Percentiles rank a stretch among this genome's conserved stretches.
Evolutionary conservation across 2,797 vertebrate genomes (phyloP).

Genomic region (Argyrosomus regius): DNA sequence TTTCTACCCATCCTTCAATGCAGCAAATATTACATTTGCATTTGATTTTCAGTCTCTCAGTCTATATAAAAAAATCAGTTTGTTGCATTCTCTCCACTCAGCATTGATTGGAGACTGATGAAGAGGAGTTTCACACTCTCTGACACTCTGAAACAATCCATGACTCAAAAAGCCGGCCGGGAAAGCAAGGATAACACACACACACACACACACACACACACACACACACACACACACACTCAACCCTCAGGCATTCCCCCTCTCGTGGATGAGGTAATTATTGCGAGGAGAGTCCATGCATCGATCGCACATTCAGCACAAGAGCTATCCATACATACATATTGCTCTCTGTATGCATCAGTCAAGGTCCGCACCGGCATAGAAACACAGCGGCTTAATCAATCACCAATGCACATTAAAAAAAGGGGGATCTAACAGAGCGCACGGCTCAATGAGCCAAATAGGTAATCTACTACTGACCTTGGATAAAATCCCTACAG

Average conservation of each 20-base stretch:
- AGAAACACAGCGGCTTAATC: constrained; percentile 76
- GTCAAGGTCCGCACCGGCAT: constrained; percentile 63
- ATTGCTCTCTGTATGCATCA: constrained; percentile 75
- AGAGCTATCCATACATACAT: constrained; percentile 75
- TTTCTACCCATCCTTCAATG: not conserved
- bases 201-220: constrained; percentile 17
- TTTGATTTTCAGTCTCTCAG: constrained; percentile 2
- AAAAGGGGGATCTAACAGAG: constrained; percentile 63
- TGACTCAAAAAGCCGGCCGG: constrained; percentile 58
- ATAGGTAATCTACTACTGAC: constrained; percentile 81
- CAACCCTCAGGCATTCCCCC: constrained; percentile 54
- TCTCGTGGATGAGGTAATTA: constrained; percentile 82
- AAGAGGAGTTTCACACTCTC: constrained; percentile 74
- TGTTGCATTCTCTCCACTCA: constrained; percentile 18
- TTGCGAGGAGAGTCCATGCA: constrained; percentile 73
- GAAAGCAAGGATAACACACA: constrained; percentile 27
- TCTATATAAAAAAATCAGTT: not conserved
- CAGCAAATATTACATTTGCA: constrained; percentile 6
- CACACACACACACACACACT: constrained; percentile 19
- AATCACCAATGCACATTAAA: constrained; percentile 76
- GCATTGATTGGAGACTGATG: constrained; percentile 78
- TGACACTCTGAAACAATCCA: constrained; percentile 72
- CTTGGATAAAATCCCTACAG: constrained; percentile 78
- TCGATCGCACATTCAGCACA: constrained; percentile 79
- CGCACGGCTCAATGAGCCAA: constrained; percentile 73